Evolutionary conservation across 2,113 vertebrate genomes (phyloP), one percentile per base, ranked within the genome.

Genomic region (Helogale parvula): DNA sequence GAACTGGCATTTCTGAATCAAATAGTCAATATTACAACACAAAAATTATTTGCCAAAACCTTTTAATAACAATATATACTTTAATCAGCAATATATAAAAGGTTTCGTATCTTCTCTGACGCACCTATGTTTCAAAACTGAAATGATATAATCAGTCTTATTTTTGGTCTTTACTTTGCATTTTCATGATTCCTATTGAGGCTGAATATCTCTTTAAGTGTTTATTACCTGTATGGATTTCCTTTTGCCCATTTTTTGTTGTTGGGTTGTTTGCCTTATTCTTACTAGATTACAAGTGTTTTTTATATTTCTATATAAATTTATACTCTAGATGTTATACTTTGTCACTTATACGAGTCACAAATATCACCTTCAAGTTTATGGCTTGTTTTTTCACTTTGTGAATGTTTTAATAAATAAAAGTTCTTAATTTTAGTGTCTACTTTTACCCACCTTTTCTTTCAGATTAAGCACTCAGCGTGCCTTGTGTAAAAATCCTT

Each of bases 31-130:
- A 21, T 74, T 54, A 87, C 17, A 77, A 79, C 47, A 90, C 66
- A 80, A 88, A 79, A 88, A 54, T 87, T 38, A 86, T 68, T 72
- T 85, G n/a, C n/a, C 60, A 65, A 96, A 88, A n/a, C 91, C 50
- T 6, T 88, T 11, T 35, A 57, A n/a, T 87, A 92, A 60, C 12
- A 76, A 60, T 86, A 74, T 74, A 74, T 3, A 41, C 19, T 93
- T 95, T 86, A 66, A 38, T 86, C 27, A 68, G 54, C 57, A 82
- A 45, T 45, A 25, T 71, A 50, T 72, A 88, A 85, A 93, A 74
- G 66, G 82, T 16, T 63, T 50, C 65, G 14, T 77, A 21, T 52
- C 25, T 35, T 82, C 27, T 90, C 52, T 68, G 86, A 35, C 5
- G 23, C 0, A 7, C 60, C 87, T 71, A 38, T 57, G 52, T 91